Base-by-base conservation (phyloP, 2,888 invertebrate genomes). In the Thereva nobilitata region DNA sequence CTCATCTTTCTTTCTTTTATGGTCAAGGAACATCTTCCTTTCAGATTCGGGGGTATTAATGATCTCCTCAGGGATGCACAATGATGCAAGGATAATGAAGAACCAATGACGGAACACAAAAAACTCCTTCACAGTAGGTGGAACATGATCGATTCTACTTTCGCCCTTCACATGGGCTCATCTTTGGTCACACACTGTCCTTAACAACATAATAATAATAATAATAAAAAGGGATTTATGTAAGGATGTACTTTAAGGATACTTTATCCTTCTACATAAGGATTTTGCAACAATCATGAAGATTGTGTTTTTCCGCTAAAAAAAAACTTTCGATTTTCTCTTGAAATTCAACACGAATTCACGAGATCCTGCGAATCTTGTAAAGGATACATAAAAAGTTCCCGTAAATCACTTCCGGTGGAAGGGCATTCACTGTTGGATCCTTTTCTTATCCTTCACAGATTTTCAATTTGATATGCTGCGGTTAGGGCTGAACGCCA, bases 1-100 rank as follows among this genome's bases (percentile, higher is more conserved):
- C 47, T 8, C 47, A 59, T 47, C 47, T 47, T 47, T 59, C 34
- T 47, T 12, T 35, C 45, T 47, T 37, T 59, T 47, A 37, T 47
- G 57, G 57, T 59, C 57, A 59, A 59, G 57, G 47, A 59, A 47
- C 45, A 59, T 55, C 40, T 40, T 10, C n/a, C 37, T 10, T 47
- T 12, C 9, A 47, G 57, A 44, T 9, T 10, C 7, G 35, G 45
- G 57, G 35, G 45, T 47, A 45, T 35, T 37, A 59, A 59, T 56
- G 56, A 56, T 56, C 56, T 56, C 9, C 23, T 55, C 44, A 9
- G 23, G 23, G 34, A n/a, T 56, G 12, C 47, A 12, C 56, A 34
- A 35, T 59, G 57, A 59, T 59, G 57, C 57, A 59, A 59, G 57
- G 57, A 59, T 59, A 59, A 59, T 59, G 57, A 59, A 47, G 57